These are phyloP conservation scores for Lycaon pictus DNA, from an alignment of 2,113 vertebrate species.

Conservation along the genomic window DNA sequence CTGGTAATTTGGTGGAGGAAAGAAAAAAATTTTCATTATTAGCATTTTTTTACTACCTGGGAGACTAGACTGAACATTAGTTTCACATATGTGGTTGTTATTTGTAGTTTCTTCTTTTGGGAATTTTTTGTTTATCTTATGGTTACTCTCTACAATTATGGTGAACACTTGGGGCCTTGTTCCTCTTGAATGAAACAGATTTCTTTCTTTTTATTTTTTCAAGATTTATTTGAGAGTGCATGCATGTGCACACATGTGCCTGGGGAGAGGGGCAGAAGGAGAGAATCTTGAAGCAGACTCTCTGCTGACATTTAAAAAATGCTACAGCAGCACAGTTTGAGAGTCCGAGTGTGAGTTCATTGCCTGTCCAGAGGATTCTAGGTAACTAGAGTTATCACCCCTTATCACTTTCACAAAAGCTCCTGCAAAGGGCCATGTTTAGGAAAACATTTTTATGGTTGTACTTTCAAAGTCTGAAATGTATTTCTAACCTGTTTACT, in stretches of 20 bases:
- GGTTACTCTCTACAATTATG: conserved; percentile 23
- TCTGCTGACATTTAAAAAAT: not conserved
- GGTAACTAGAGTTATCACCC: not conserved
- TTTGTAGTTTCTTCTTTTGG: not conserved
- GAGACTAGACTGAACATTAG: not conserved
- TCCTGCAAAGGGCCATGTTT: not conserved
- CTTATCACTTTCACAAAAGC: conserved; percentile 21
- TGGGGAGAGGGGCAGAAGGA: not conserved
- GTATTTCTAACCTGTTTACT: not conserved
- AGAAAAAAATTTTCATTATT: not conserved
- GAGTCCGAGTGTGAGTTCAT: not conserved
- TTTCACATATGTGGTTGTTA: not conserved
- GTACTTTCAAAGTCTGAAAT: conserved; percentile 29
- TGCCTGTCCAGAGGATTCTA: not conserved
- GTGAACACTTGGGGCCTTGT: not conserved
- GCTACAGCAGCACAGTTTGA: not conserved
- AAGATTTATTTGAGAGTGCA: not conserved
- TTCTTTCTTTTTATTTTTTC: not conserved
- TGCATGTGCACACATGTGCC: no score
- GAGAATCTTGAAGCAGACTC: not conserved
- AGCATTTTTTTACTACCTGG: not conserved
- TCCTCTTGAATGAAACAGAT: not conserved
- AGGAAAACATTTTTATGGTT: not conserved
- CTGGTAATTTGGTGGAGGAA: not conserved
- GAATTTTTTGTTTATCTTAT: not conserved